Evolutionary conservation across 2,888 invertebrate species (phyloP).

Genomic region (Coecobrya sp.): DNA sequence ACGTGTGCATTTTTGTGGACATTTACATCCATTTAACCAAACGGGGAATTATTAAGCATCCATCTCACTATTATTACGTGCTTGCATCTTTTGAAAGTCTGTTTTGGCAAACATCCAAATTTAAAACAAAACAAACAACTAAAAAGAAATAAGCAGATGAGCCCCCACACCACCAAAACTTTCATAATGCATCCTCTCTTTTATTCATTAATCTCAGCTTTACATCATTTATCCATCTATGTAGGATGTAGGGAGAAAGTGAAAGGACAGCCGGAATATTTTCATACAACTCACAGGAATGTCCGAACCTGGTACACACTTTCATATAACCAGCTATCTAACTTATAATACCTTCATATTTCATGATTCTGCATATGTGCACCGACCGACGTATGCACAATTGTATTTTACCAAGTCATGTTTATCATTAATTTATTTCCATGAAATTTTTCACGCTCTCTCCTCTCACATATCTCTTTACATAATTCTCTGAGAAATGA

Average conservation of each 20-base stretch:
- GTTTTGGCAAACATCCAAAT: no score
- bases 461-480: neutral
- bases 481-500: neutral
- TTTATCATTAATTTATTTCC: constrained; percentile 4
- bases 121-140: no score
- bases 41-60: no score
- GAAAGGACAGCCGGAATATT: neutral
- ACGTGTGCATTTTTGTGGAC: no score
- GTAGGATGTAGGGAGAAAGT: neutral
- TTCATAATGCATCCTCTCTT: neutral
- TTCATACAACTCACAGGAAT: no score
- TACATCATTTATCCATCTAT: neutral
- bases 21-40: no score
- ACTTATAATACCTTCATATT: neutral
- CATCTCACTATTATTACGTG: no score
- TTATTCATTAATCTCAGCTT: constrained; percentile 19
- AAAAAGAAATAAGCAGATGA: neutral
- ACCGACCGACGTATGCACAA: neutral
- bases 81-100: no score
- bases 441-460: constrained; percentile 13
- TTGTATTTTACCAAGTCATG: neutral
- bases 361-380: neutral
- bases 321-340: no score
- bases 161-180: neutral
- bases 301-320: no score